phyloP scores from a whole-genome alignment of 2,888 invertebrate genomes.

The Macrophya annulata region DNA sequence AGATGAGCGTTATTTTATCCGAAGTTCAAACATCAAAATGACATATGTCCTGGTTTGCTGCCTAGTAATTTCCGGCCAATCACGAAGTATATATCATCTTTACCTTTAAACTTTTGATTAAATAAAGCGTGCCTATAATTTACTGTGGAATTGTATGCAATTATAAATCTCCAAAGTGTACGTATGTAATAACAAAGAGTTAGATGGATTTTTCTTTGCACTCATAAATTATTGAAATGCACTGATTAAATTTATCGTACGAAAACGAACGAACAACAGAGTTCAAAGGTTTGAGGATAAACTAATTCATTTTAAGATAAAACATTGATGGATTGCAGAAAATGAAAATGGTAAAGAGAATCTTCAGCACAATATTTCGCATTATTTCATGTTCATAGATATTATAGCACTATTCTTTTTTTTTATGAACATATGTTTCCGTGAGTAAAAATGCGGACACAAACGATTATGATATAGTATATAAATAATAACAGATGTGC shows the following conservation, averaged over 20 bases:
- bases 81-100: not conserved
- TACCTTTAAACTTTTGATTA: not conserved
- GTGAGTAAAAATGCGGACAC: not conserved
- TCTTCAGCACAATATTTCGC: not conserved
- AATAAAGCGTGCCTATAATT: not conserved
- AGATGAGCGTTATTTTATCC: not conserved
- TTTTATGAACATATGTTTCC: not conserved
- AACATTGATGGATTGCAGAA: conserved; percentile 37
- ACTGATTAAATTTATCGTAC: not conserved
- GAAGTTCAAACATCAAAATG: not conserved
- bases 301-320: conserved; percentile 28
- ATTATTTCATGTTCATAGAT: not conserved
- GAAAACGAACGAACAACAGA: conserved; percentile 6
- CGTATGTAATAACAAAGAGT: not conserved
- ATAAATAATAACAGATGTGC: not conserved
- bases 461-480: not conserved
- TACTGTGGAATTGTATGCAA: not conserved
- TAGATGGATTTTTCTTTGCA: not conserved
- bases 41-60: not conserved
- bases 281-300: conserved; percentile 39
- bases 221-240: not conserved
- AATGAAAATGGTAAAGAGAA: not conserved
- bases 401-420: not conserved
- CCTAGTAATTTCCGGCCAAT: not conserved
- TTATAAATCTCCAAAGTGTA: not conserved